phyloP scores from a whole-genome alignment of 2,797 vertebrate species.

The Capromys pilorides region DNA sequence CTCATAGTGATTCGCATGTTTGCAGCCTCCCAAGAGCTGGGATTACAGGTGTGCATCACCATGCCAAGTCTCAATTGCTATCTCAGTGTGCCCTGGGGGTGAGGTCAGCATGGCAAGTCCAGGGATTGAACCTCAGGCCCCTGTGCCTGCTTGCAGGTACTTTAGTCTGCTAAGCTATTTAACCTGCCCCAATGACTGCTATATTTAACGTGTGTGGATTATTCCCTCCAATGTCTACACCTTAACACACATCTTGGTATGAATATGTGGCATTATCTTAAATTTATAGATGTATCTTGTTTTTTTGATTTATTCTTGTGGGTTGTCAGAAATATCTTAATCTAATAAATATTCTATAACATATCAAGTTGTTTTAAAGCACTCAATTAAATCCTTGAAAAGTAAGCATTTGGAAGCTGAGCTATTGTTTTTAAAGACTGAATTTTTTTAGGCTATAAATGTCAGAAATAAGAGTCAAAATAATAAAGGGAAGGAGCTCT shows the following conservation, averaged over 20 bases:
- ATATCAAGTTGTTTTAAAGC: slow-evolving; percentile 16
- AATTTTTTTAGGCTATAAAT: background rate
- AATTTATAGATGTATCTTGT: background rate
- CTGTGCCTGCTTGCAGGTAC: too few relatives aligned
- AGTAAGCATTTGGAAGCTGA: slow-evolving; percentile 52
- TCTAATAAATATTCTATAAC: slow-evolving; percentile 4
- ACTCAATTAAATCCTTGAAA: slow-evolving; percentile 31
- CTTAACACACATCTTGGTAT: background rate
- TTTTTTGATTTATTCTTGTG: background rate
- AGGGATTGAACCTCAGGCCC: too few relatives aligned
- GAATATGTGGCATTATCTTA: background rate
- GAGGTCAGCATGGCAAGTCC: too few relatives aligned
- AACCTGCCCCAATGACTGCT: background rate
- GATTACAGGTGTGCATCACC: too few relatives aligned
- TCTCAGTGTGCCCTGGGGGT: too few relatives aligned
- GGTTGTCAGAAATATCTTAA: background rate
- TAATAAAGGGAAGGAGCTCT: background rate
- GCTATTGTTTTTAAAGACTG: background rate
- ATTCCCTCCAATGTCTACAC: background rate
- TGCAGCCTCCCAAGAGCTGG: too few relatives aligned
- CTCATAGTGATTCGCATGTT: too few relatives aligned
- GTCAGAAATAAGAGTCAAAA: slow-evolving; percentile 35
- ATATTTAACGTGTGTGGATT: background rate
- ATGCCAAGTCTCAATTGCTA: too few relatives aligned
- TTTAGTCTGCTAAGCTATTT: too few relatives aligned